These are phyloP conservation scores for Willisornis vidua DNA, from an alignment of 2,113 vertebrate genomes.

Conservation along the genomic window DNA sequence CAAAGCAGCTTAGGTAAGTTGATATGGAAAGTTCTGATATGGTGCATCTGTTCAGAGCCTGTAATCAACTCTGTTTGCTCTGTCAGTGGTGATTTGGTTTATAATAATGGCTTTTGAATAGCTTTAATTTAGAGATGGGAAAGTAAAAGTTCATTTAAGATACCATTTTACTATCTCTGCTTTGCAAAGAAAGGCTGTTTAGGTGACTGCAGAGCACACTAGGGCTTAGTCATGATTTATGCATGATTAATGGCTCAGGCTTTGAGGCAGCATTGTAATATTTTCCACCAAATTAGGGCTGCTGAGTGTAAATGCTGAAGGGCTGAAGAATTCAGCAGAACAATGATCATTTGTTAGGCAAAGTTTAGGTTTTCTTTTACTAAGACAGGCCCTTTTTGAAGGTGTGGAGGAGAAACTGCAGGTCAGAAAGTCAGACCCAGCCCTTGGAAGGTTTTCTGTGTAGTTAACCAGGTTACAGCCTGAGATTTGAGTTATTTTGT, in stretches of 20 bases:
- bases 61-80: not conserved
- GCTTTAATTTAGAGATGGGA: not conserved
- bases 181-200: not conserved
- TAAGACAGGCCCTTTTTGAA: not conserved
- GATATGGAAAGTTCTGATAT: not conserved
- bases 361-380: not conserved
- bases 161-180: not conserved
- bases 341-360: not conserved
- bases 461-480: not conserved
- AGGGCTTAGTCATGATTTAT: not conserved
- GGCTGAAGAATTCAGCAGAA: not conserved
- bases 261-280: not conserved
- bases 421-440: not conserved
- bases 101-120: not conserved
- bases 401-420: not conserved
- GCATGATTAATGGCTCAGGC: not conserved
- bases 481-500: not conserved
- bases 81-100: not conserved
- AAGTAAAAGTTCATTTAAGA: not conserved
- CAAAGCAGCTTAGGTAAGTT: constrained; percentile 98
- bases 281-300: constrained; percentile 6
- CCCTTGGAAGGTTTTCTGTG: not conserved
- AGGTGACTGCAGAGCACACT: not conserved
- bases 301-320: not conserved
- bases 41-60: not conserved